Conservation (phyloP, 2,113 vertebrate species). For the Notarius lentiginosus region DNA sequence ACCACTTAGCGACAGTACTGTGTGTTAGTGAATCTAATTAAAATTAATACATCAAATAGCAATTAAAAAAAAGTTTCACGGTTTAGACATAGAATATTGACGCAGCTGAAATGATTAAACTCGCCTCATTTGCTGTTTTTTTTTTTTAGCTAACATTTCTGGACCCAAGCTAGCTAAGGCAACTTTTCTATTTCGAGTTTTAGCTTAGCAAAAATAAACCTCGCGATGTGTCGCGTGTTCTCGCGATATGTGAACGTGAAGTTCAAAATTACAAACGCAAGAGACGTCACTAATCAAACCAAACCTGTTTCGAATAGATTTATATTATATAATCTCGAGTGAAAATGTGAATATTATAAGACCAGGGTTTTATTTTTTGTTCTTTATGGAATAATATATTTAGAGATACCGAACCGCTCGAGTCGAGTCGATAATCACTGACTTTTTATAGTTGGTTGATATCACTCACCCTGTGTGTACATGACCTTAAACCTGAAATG, state of each 20-base stretch:
- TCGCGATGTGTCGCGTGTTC: neutral
- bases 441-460: neutral
- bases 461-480: neutral
- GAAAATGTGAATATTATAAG: neutral
- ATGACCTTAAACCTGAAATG: neutral
- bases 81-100: neutral
- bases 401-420: too few species aligned
- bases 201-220: neutral
- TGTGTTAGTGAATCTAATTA: neutral
- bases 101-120: neutral
- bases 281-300: neutral
- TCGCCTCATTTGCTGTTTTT: neutral
- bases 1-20: neutral
- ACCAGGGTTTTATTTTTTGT: neutral
- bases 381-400: too few species aligned
- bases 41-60: neutral
- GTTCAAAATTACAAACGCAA: neutral
- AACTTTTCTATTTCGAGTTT: neutral
- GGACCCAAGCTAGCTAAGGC: neutral
- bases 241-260: neutral
- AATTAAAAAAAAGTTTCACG: neutral
- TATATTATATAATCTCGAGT: neutral
- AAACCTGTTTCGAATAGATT: neutral
- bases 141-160: neutral
- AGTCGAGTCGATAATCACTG: too few species aligned